Percentiles rank a stretch among this genome's conserved stretches.
Evolutionary conservation across 1,140 invertebrate species (phyloP).

Genomic region (Micrasema minimum): DNA sequence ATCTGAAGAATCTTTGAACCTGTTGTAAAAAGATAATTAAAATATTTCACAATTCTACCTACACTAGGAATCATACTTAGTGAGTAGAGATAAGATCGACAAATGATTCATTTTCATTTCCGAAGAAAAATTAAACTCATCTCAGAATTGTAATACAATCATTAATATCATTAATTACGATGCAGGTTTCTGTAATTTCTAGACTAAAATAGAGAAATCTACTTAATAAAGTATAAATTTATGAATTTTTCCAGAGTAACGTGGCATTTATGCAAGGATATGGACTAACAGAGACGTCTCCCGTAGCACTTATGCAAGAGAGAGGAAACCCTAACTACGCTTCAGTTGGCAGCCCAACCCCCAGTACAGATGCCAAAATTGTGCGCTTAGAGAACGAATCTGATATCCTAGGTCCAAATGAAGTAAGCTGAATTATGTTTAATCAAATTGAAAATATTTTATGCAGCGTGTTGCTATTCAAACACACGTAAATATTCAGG

Average conservation of each 20-base stretch:
- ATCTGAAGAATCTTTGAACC: no score
- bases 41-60: constrained; percentile 3
- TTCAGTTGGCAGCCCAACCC: constrained; percentile 70
- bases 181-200: no score
- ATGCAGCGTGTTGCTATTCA: background rate
- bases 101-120: no score
- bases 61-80: background rate
- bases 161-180: no score
- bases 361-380: constrained; percentile 75
- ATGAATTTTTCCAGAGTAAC: no score
- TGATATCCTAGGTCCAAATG: constrained; percentile 71
- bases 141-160: no score
- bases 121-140: no score
- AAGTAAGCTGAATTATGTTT: constrained; percentile 52
- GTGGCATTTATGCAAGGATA: constrained; percentile 68
- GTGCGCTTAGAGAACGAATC: constrained; percentile 68
- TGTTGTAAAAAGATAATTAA: background rate
- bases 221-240: no score
- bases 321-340: constrained; percentile 62
- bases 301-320: constrained; percentile 58
- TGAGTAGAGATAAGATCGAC: no score
- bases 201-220: no score
- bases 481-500: no score
- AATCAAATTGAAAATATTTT: background rate
- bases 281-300: constrained; percentile 75